Percentiles rank a stretch among this genome's conserved stretches.
These are phyloP conservation scores for Pterostichus madidus DNA, from an alignment of 2,888 invertebrate species.

Conservation along the genomic window DNA sequence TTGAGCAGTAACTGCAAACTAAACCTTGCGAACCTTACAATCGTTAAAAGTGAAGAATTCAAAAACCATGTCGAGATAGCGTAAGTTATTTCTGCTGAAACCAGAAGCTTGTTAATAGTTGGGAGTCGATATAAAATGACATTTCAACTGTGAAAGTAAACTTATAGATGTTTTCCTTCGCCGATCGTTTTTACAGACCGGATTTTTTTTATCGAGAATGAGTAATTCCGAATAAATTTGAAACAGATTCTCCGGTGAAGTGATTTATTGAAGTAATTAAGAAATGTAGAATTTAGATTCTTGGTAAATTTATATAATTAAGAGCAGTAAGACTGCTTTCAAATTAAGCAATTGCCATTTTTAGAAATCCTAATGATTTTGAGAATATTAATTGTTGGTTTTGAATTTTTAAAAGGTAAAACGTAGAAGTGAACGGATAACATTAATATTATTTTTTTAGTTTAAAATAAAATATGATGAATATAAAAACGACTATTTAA, in stretches of 20 bases:
- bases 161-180: constrained; percentile 38
- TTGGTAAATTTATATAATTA: constrained; percentile 15
- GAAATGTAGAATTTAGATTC: constrained; percentile 23
- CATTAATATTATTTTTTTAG: no score
- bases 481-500: no score
- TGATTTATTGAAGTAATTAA: constrained; percentile 27
- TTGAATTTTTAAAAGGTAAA: no score
- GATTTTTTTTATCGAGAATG: neutral
- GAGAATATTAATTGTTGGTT: no score
- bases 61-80: constrained; percentile 43
- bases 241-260: constrained; percentile 8
- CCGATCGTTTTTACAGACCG: constrained; percentile 11
- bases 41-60: constrained; percentile 43
- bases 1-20: no score
- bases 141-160: constrained; percentile 40
- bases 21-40: neutral
- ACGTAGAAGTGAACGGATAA: no score
- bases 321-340: constrained; percentile 2
- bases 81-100: constrained; percentile 45
- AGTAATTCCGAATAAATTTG: neutral
- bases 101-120: constrained; percentile 49
- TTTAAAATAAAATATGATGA: no score
- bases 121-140: constrained; percentile 25
- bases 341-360: constrained; percentile 39
- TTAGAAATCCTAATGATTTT: constrained; percentile 9